A percentile compares a stretch with the other conserved stretches of the same genome.
Evolutionary conservation across 2,888 invertebrate genomes (phyloP).

Genomic region (Phrixothrix hirtus): DNA sequence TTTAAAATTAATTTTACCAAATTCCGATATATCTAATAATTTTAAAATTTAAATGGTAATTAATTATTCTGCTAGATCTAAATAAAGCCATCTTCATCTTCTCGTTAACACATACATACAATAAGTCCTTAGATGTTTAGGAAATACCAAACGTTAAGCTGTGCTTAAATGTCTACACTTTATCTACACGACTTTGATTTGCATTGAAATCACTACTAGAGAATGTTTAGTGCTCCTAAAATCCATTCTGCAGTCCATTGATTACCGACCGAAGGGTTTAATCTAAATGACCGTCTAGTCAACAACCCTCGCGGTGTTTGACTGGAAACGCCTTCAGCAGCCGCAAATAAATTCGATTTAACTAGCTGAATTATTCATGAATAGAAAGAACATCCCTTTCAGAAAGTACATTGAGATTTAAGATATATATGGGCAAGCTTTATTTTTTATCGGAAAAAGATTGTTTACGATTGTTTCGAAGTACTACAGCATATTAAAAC

Average conservation of each 20-base stretch:
- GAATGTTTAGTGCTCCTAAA: slow-evolving; percentile 8
- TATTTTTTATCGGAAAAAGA: slow-evolving; percentile 6
- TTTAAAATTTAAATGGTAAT: too few species aligned
- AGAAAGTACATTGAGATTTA: slow-evolving; percentile 9
- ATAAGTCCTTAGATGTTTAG: too few species aligned
- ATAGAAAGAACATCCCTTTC: slow-evolving; percentile 16
- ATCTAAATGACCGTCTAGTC: slow-evolving; percentile 27
- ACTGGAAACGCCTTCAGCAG: slow-evolving; percentile 25
- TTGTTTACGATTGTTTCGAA: slow-evolving; percentile 15
- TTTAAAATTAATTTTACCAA: too few species aligned
- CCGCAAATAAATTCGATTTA: slow-evolving; percentile 32
- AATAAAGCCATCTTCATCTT: too few species aligned
- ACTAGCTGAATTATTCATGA: slow-evolving; percentile 28
- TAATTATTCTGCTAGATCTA: too few species aligned
- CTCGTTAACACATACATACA: too few species aligned
- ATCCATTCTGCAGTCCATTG: slow-evolving; percentile 17
- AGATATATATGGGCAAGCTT: slow-evolving; percentile 14
- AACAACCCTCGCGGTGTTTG: slow-evolving; percentile 27
- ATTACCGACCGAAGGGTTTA: slow-evolving; percentile 20
- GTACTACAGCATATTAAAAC: slow-evolving; percentile 17
- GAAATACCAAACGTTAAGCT: too few species aligned
- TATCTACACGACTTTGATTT: slow-evolving; percentile 7
- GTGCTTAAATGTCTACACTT: slow-evolving; percentile 3
- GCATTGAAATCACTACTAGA: slow-evolving; percentile 10
- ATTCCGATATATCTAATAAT: too few species aligned